phyloP scores from a whole-genome alignment of 2,797 vertebrate genomes.

The Poeciliopsis infans region DNA sequence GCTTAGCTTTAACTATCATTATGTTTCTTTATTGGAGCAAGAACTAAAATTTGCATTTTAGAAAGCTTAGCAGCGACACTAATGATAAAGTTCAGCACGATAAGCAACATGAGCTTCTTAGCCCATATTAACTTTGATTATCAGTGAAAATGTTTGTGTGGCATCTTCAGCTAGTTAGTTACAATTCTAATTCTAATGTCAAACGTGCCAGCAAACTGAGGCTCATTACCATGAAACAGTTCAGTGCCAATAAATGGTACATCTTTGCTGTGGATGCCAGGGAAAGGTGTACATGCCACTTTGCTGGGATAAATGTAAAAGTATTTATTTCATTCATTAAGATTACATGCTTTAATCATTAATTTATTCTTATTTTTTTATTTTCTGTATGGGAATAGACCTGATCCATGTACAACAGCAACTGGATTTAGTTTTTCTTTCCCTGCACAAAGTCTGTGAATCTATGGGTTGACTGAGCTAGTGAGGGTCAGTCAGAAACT shows the following conservation, averaged over 20 bases:
- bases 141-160: background rate
- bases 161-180: background rate
- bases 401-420: background rate
- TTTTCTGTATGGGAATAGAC: background rate
- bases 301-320: background rate
- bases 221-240: background rate
- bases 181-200: background rate
- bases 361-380: background rate
- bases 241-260: background rate
- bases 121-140: background rate
- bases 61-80: background rate
- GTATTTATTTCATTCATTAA: background rate
- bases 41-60: background rate
- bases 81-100: background rate
- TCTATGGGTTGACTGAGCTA: slow-evolving; percentile 42
- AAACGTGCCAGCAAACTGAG: background rate
- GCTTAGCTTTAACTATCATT: background rate
- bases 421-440: background rate
- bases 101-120: background rate
- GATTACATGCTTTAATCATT: background rate
- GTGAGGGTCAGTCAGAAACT: slow-evolving; percentile 34
- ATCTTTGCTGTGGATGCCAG: background rate
- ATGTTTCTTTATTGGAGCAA: background rate
- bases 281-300: background rate
- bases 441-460: slow-evolving; percentile 31